Conservation (phyloP, 2,888 invertebrate genomes). For the Marronus borbonicus region DNA sequence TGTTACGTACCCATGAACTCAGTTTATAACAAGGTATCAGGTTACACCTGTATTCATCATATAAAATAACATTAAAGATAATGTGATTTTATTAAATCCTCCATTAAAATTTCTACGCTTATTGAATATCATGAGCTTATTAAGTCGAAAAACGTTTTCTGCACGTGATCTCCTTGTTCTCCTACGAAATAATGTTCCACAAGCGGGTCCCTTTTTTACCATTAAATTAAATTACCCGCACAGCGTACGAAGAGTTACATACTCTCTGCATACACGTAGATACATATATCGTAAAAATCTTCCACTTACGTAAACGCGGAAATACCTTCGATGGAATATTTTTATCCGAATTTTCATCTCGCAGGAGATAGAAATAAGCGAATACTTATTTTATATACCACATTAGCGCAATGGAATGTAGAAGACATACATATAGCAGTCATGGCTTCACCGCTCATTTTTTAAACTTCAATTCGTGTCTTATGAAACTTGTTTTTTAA, state of each 20-base stretch:
- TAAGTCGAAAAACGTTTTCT: neutral
- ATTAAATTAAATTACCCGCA: constrained; percentile 4
- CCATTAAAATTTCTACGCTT: neutral
- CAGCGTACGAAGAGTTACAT: neutral
- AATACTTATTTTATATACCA: neutral
- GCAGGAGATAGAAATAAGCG: neutral
- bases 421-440: too few species aligned
- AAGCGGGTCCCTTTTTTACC: neutral
- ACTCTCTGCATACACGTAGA: neutral
- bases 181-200: neutral
- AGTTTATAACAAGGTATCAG: too few species aligned
- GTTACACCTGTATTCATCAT: too few species aligned
- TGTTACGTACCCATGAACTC: too few species aligned
- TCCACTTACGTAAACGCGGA: neutral
- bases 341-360: neutral
- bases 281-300: neutral
- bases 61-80: neutral
- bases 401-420: neutral
- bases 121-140: neutral
- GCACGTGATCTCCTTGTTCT: neutral
- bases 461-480: too few species aligned
- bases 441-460: too few species aligned
- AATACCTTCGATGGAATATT: neutral
- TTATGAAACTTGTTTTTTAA: too few species aligned
- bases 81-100: neutral